These are phyloP conservation scores for Circaetus gallicus DNA, from an alignment of 2,113 vertebrate genomes.

Conservation along the genomic window DNA sequence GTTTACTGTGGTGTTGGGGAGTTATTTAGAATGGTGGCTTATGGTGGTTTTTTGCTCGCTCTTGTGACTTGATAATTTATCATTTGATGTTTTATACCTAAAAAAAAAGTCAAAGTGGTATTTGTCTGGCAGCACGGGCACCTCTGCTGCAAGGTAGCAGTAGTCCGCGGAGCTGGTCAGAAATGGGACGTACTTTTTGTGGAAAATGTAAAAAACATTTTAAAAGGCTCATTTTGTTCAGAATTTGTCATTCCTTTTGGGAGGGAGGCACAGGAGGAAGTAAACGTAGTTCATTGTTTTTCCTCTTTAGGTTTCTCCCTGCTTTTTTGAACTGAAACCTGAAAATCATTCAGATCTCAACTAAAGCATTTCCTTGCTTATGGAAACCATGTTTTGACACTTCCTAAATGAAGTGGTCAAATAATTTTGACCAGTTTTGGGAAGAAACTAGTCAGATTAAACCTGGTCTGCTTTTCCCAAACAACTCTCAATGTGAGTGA, in stretches of 20 bases:
- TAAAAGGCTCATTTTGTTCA: background rate
- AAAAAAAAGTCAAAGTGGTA: background rate
- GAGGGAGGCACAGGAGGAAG: background rate
- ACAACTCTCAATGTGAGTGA: background rate
- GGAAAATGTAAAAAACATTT: background rate
- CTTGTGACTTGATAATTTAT: background rate
- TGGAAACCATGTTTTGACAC: background rate
- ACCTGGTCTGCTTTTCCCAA: background rate
- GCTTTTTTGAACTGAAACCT: background rate
- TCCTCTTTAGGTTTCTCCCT: background rate
- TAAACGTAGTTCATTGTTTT: background rate
- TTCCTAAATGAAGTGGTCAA: background rate
- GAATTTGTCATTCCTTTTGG: background rate
- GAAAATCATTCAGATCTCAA: background rate
- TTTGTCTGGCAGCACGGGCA: background rate
- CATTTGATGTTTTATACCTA: background rate
- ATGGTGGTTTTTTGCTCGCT: background rate
- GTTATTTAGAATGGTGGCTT: background rate
- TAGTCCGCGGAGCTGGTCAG: background rate
- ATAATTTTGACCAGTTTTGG: background rate
- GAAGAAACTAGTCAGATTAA: background rate
- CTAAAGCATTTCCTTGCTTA: background rate
- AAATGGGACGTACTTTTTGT: background rate
- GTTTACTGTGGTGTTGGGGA: background rate
- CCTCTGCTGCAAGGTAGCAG: background rate